Percentiles rank a stretch among this genome's conserved stretches.
phyloP scores from a whole-genome alignment of 2,797 vertebrate genomes.

The Oreochromis mossambicus region DNA sequence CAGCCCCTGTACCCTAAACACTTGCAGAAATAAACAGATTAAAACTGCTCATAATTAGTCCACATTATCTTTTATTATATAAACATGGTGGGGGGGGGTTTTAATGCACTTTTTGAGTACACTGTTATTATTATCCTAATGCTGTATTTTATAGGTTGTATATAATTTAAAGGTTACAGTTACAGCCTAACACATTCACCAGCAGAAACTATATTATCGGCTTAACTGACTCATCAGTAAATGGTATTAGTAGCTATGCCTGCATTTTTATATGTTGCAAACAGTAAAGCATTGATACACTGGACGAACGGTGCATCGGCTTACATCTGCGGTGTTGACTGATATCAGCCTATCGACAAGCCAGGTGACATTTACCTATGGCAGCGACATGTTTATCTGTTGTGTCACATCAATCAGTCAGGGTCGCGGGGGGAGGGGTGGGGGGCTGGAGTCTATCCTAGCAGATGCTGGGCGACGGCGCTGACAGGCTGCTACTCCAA shows the following conservation, averaged over 20 bases:
- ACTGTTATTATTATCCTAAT: not conserved
- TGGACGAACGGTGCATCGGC: not conserved
- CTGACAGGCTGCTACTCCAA: not conserved
- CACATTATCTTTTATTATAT: not conserved
- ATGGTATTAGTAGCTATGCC: not conserved
- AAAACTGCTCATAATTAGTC: not conserved
- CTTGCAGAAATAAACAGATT: not conserved
- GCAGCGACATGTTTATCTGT: not conserved
- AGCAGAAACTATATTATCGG: not conserved
- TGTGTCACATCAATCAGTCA: not conserved
- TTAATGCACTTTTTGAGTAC: not conserved
- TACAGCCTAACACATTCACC: not conserved
- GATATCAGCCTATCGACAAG: not conserved
- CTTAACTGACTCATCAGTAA: not conserved
- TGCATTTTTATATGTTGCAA: not conserved
- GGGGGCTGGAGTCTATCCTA: not conserved
- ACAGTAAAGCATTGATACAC: not conserved
- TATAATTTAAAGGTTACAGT: not conserved
- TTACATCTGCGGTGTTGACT: not conserved
- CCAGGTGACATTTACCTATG: not conserved
- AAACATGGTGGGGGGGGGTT: not conserved
- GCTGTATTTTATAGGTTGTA: not conserved
- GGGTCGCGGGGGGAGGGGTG: not conserved
- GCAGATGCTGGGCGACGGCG: not conserved
- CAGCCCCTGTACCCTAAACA: not conserved